Evolutionary conservation across 2,113 vertebrate species (phyloP).

Genomic region (Alligator sinensis): DNA sequence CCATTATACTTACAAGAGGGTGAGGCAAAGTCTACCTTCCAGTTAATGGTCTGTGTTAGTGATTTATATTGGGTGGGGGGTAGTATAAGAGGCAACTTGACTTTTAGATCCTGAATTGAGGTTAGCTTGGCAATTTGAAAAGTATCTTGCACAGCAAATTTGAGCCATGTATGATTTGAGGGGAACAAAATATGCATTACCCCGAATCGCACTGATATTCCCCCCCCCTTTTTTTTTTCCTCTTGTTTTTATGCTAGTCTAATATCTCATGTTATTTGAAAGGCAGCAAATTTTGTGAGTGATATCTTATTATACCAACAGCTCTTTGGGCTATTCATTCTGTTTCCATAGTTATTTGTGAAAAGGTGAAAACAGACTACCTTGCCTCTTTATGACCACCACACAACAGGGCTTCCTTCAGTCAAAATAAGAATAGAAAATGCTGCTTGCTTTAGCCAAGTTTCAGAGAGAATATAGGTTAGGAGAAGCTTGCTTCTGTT

Average conservation of each 20-base stretch:
- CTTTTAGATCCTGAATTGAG: neutral
- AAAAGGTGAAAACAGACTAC: neutral
- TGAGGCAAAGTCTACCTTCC: accelerated
- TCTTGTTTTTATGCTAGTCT: no score
- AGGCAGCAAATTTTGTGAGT: no score
- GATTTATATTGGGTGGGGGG: neutral
- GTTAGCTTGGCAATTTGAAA: neutral
- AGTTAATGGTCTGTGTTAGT: accelerated
- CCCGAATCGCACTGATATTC: no score
- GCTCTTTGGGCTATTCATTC: neutral
- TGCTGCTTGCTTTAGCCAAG: neutral
- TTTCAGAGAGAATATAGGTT: neutral
- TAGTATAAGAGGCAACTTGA: neutral
- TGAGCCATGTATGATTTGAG: neutral
- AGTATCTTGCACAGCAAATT: neutral
- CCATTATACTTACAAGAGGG: accelerated
- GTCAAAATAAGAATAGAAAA: neutral
- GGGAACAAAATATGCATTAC: neutral
- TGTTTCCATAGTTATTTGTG: neutral
- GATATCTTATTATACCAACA: no score
- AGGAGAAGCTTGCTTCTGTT: neutral
- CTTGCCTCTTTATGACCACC: neutral
- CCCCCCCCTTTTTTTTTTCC: no score
- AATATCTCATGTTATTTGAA: no score
- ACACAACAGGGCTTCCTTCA: neutral